Conservation (phyloP, 1,140 invertebrate genomes). For the Drosophila repleta region DNA sequence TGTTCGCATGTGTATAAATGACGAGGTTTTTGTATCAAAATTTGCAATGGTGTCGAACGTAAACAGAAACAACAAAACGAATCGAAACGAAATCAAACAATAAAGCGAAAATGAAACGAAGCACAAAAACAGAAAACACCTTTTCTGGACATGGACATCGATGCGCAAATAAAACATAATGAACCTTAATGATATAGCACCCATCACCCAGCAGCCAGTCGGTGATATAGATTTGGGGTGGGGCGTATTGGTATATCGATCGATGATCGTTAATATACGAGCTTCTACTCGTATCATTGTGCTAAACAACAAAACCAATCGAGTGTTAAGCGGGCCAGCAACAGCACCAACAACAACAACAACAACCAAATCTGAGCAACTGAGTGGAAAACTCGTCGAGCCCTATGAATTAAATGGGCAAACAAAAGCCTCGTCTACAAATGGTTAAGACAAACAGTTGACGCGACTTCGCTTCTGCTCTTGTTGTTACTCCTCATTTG, state of each 20-base stretch:
- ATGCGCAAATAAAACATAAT: conserved; percentile 73
- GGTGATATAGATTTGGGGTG: conserved; percentile 30
- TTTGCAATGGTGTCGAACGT: conserved; percentile 78
- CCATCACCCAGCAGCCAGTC: conserved; percentile 34
- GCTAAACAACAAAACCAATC: conserved; percentile 80
- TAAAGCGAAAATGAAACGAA: conserved; percentile 72
- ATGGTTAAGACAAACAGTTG: conserved; percentile 72
- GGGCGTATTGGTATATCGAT: conserved; percentile 47
- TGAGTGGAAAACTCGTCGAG: conserved; percentile 46
- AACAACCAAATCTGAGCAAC: conserved; percentile 16
- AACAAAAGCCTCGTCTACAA: conserved; percentile 59
- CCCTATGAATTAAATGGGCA: conserved; percentile 67
- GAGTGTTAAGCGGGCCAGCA: conserved; percentile 75
- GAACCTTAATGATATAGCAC: conserved; percentile 77
- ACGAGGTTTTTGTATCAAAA: conserved; percentile 62
- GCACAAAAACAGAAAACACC: conserved; percentile 67
- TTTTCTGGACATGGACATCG: conserved; percentile 65
- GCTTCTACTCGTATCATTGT: conserved; percentile 53
- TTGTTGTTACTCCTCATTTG: conserved; percentile 76
- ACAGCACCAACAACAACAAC: conserved; percentile 23
- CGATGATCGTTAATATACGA: conserved; percentile 44
- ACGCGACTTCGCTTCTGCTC: conserved; percentile 56
- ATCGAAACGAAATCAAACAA: conserved; percentile 67
- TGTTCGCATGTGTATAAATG: conserved; percentile 76
- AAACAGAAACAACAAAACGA: conserved; percentile 70